Evolutionary conservation across 1,140 invertebrate species (phyloP).

Genomic region (Saccostrea echinata): DNA sequence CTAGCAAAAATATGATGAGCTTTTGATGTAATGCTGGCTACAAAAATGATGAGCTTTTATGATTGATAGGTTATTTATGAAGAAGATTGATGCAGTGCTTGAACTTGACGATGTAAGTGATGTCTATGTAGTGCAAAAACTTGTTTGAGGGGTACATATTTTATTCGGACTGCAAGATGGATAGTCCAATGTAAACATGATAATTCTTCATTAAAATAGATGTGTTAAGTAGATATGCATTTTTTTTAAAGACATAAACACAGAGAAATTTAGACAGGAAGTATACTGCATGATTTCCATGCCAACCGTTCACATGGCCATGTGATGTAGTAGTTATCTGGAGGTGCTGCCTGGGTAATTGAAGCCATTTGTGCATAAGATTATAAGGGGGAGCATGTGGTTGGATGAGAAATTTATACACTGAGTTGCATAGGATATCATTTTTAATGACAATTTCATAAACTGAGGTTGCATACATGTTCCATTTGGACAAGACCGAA

Average conservation of each 20-base stretch:
- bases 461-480: background rate
- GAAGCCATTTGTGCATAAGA: slow-evolving; percentile 23
- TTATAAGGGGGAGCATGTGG: slow-evolving; percentile 33
- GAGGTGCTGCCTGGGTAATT: slow-evolving; percentile 26
- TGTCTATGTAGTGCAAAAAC: background rate
- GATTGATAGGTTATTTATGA: slow-evolving; percentile 19
- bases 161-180: background rate
- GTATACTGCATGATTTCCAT: slow-evolving; percentile 22
- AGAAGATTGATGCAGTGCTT: slow-evolving; percentile 16
- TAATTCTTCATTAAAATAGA: background rate
- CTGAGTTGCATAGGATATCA: background rate
- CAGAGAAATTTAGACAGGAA: slow-evolving; percentile 7
- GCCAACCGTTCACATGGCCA: slow-evolving; percentile 32
- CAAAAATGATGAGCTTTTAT: background rate
- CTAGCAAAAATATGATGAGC: background rate
- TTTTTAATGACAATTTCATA: background rate
- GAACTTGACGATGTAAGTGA: background rate
- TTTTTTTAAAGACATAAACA: background rate
- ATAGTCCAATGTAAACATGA: background rate
- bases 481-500: background rate
- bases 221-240: background rate
- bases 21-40: background rate
- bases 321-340: slow-evolving; percentile 10
- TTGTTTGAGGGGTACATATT: background rate
- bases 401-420: background rate